Base-by-base conservation (phyloP, 2,888 invertebrate genomes). In the Eilema caniola region DNA sequence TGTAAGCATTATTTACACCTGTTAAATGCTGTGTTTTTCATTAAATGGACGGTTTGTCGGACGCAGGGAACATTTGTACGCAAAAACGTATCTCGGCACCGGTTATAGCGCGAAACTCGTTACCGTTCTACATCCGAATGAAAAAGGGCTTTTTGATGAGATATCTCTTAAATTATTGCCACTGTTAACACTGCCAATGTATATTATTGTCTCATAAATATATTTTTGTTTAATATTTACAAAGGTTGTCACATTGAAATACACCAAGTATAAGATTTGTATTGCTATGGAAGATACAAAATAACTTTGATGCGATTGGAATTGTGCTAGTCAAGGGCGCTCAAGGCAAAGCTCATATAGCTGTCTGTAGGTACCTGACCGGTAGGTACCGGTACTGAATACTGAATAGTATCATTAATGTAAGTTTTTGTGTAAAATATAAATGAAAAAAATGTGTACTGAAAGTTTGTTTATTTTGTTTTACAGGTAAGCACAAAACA, bases 401-500 rank as follows among this genome's bases (percentile, higher is more conserved):
- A n/a, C 10, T 8, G 11, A 56, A 23, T n/a, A 56, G 10, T 7
- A 59, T 59, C 14, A 4, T 16, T 28, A 47, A 47, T 47, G 16
- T 24, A 47, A 20, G 28, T 24, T 0, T 20, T 31, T 65, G 47
- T 53, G 28, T n/a, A 28, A 16, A 31, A 23, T 20, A 12, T 23
- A 7, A 7, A 56, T 12, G 31, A 31, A n/a, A n/a, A n/a, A n/a
- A 31, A 31, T 56, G 14, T 23, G 2, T 65, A 11, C 31, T 65
- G 56, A 65, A 33, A 23, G 53, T n/a, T 31, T 11, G 5, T 63
- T 60, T 23, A 31, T 69, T 69, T 69, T 69, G 12, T 82, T 72
- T 88, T 84, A 53, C 90, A 90, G 90, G 90, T 90, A 90, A 90
- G 90, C 83, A 78, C 77, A 73, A 65, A 63, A 59, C 65, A 3